phyloP scores from a whole-genome alignment of 2,113 vertebrate species.

The Uria lomvia region DNA sequence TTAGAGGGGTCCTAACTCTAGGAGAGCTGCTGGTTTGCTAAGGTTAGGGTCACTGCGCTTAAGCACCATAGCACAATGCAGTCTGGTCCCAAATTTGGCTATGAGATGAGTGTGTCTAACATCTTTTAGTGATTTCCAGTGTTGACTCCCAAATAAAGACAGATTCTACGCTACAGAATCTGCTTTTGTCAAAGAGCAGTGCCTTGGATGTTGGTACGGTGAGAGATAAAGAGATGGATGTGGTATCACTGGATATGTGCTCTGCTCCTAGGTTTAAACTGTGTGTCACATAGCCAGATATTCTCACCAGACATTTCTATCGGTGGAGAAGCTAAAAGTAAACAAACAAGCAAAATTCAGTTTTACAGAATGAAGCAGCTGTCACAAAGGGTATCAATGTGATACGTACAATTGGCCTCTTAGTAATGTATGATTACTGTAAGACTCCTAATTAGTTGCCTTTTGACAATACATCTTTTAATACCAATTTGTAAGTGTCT shows the following conservation, averaged over 20 bases:
- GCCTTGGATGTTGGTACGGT: not conserved
- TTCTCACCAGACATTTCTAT: not conserved
- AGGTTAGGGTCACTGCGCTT: not conserved
- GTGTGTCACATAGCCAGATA: not conserved
- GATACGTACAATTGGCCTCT: not conserved
- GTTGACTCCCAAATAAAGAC: not conserved
- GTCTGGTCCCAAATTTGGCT: not conserved
- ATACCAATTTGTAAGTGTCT: slow-evolving; percentile 3
- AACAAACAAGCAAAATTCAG: not conserved
- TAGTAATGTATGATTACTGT: slow-evolving; percentile 18
- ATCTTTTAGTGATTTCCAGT: not conserved
- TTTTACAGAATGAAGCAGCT: not conserved
- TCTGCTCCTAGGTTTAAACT: not conserved
- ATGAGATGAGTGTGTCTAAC: not conserved
- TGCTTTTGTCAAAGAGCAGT: not conserved
- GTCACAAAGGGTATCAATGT: slow-evolving; percentile 5
- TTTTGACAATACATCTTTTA: not conserved
- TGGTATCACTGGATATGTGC: not conserved
- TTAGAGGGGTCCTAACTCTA: not conserved
- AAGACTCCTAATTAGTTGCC: slow-evolving; percentile 23
- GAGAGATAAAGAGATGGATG: not conserved
- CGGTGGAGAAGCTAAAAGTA: not conserved
- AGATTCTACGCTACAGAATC: not conserved
- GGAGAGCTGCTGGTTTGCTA: not conserved
- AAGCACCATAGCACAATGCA: not conserved